Evolutionary conservation across 2,797 vertebrate genomes (phyloP).

Genomic region (Varecia variegata): DNA sequence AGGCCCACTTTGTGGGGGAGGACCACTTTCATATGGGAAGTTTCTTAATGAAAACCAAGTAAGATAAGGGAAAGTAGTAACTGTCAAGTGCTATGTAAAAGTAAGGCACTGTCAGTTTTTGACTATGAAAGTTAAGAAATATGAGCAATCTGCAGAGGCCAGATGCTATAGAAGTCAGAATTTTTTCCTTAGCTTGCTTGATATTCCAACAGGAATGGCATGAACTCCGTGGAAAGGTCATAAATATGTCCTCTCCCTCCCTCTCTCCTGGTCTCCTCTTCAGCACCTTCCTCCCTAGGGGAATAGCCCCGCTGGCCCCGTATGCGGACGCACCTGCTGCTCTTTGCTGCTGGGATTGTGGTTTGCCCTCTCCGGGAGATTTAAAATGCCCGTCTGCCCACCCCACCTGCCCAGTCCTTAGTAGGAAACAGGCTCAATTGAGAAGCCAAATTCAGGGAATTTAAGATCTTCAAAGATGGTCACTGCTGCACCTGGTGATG

Average conservation of each 20-base stretch:
- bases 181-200: not conserved
- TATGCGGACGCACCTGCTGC: not conserved
- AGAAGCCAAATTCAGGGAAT: not conserved
- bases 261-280: too few species aligned
- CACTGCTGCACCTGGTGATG: not conserved
- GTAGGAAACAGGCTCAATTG: not conserved
- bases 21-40: not conserved
- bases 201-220: not conserved
- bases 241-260: not conserved
- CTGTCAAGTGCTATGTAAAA: not conserved
- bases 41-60: too few species aligned
- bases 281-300: not conserved
- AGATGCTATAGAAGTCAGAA: not conserved
- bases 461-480: not conserved
- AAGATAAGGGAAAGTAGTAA: not conserved
- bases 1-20: not conserved
- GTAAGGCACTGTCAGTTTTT: not conserved
- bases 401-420: not conserved
- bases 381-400: rapidly evolving
- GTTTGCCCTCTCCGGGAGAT: too few species aligned
- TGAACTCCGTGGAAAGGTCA: not conserved
- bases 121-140: not conserved
- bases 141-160: not conserved
- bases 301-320: not conserved
- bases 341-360: not conserved